Percentiles rank a stretch among this genome's conserved stretches.
Evolutionary conservation across 2,113 vertebrate species (phyloP).

Genomic region (Heloderma charlesbogerti): DNA sequence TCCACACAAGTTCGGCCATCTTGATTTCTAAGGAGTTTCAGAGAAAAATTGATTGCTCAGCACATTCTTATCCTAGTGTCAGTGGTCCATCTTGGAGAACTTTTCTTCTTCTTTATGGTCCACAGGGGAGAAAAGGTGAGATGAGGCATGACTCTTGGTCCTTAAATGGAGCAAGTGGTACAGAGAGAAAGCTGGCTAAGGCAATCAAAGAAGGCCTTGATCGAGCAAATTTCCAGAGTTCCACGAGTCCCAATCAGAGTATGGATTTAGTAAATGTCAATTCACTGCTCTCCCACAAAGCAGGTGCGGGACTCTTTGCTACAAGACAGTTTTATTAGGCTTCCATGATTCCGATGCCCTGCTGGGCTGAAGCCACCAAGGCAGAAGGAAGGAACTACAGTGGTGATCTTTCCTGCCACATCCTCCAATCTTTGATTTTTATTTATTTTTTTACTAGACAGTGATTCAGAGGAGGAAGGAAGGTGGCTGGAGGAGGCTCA

Average conservation of each 20-base stretch:
- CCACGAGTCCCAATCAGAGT: neutral
- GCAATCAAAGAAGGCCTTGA: neutral
- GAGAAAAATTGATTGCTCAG: neutral
- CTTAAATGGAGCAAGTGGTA: neutral
- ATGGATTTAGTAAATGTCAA: neutral
- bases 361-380: no score
- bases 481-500: no score
- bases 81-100: neutral
- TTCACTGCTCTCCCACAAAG: neutral
- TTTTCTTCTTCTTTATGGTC: neutral
- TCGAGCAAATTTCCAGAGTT: neutral
- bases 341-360: no score
- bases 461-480: no score
- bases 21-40: neutral
- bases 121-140: neutral
- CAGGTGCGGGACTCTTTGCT: neutral
- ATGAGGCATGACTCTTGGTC: neutral
- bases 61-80: neutral
- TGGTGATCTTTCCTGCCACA: no score
- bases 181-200: neutral
- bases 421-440: no score
- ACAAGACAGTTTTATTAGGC: neutral
- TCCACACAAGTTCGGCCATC: no score
- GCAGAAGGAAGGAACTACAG: no score
- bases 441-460: no score